Evolutionary conservation across 2,797 vertebrate species (phyloP), one percentile per base, ranked within the genome.

Genomic region (Sciaenops ocellatus): DNA sequence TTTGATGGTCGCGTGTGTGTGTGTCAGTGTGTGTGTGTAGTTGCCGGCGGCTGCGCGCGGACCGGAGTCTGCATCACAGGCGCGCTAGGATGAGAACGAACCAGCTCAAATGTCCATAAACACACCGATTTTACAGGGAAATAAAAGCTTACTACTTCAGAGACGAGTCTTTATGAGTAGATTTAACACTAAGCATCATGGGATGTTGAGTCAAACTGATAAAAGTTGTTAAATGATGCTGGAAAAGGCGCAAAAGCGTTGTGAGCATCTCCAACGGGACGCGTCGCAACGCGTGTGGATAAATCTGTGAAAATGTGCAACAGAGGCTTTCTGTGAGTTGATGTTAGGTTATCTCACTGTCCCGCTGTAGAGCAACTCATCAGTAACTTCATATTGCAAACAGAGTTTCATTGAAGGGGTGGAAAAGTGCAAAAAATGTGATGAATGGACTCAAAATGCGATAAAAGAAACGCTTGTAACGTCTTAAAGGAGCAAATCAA

Each of bases 1-100:
- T 77, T 17, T 69, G 73, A 71, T 59, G 55, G 42, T 44, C 41
- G 41, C 0, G 57, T 2, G 34, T 10, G 41, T 42, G 41, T 42
- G 42, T 44, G 48, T 17, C n/a, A n/a, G n/a, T 30, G 65, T 56
- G 51, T 55, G 38, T 55, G 62, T 61, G 56, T 44, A 22, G 26
- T 42, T 46, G 55, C 28, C 16, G 11, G 57, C 18, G 26, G 8
- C 17, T 46, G 56, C 24, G 62, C 34, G 64, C 62, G n/a, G 54
- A 18, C 51, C 15, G 51, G 38, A 38, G 54, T 4, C 57, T 30
- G 41, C 65, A 46, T 55, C 48, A 38, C 41, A 72, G 42, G 41
- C 80, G 64, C 65, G 38, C 69, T 9, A 2, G 17, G 56, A 54
- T 46, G 46, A 46, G 12, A 30, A 71, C 42, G 52, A 66, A 57